Percentiles rank a stretch among this genome's conserved stretches.
phyloP scores from a whole-genome alignment of 1,140 invertebrate species.

The Tachypleus tridentatus region DNA sequence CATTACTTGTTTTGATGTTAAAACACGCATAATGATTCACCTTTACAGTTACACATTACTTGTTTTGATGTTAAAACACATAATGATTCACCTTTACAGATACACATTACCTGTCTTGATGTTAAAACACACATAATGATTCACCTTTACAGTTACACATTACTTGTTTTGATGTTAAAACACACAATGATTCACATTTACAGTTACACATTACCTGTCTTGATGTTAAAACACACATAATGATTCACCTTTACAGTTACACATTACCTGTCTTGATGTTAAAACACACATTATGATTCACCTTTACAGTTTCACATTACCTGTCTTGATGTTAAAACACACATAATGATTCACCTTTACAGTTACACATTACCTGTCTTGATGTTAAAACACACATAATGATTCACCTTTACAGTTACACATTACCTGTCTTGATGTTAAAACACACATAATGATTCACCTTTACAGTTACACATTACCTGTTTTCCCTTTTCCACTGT shows the following conservation, averaged over 20 bases:
- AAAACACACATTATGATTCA: no score
- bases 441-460: no score
- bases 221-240: no score
- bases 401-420: no score
- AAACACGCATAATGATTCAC: no score
- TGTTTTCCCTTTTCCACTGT: constrained; percentile 29
- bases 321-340: not conserved
- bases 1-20: constrained; percentile 13
- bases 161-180: constrained; percentile 10
- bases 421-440: no score
- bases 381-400: no score
- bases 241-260: no score
- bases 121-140: no score
- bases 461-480: constrained; percentile 4
- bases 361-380: constrained; percentile 8
- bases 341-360: no score
- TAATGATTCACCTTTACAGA: no score
- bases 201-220: constrained; percentile 8
- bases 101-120: constrained; percentile 8
- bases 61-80: constrained; percentile 3
- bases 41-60: constrained; percentile 4
- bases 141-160: not conserved
- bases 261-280: constrained; percentile 9
- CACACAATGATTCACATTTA: no score
- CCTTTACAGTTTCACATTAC: constrained; percentile 4